phyloP scores from a whole-genome alignment of 2,797 vertebrate genomes.

The Loris lydekkerianus region DNA sequence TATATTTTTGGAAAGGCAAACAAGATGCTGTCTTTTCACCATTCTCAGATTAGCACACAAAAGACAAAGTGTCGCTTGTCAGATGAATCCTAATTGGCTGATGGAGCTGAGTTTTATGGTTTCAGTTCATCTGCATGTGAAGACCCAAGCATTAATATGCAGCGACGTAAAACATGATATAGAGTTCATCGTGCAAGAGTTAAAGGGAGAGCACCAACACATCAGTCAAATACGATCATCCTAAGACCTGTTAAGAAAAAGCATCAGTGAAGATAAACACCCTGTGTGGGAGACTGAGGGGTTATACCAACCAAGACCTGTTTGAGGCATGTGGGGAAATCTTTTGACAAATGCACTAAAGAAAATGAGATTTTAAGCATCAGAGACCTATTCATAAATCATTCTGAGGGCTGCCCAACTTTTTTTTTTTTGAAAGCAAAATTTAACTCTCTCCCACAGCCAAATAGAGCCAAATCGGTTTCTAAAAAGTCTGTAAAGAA shows the following conservation, averaged over 20 bases:
- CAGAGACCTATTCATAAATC: conserved; percentile 75
- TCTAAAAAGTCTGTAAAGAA: neutral
- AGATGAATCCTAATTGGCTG: conserved; percentile 66
- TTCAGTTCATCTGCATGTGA: conserved; percentile 37
- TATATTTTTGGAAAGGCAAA: conserved; percentile 60
- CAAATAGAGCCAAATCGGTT: neutral
- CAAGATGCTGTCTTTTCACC: conserved; percentile 55
- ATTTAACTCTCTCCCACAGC: conserved; percentile 54
- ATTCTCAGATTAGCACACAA: conserved; percentile 55
- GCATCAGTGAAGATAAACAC: conserved; percentile 47
- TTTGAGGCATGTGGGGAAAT: neutral
- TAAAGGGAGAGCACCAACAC: conserved; percentile 21
- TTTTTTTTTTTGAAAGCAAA: neutral
- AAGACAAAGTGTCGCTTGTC: conserved; percentile 65
- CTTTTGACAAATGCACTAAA: conserved; percentile 78
- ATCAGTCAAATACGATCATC: conserved; percentile 10
- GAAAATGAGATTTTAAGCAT: conserved; percentile 83
- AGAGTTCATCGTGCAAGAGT: conserved; percentile 57
- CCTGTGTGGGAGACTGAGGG: neutral
- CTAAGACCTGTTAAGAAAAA: neutral
- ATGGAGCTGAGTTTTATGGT: conserved; percentile 32
- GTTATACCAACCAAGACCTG: neutral
- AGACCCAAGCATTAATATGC: conserved; percentile 23
- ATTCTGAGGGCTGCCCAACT: conserved; percentile 15
- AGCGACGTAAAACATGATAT: conserved; percentile 45